Evolutionary conservation across 2,113 vertebrate genomes (phyloP).

Genomic region (Polypterus senegalus): DNA sequence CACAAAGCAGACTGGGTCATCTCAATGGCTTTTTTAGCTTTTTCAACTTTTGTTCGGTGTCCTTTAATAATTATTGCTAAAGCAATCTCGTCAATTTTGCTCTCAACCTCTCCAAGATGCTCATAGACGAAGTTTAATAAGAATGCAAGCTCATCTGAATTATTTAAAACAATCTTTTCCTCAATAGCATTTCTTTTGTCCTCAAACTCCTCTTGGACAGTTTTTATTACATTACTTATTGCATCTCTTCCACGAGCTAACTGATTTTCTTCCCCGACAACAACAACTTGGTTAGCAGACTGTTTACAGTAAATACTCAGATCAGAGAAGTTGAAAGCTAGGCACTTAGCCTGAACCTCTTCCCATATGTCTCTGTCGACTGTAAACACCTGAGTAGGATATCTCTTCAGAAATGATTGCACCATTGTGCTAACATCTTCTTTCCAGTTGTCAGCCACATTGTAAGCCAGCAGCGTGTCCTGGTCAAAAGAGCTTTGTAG

Average conservation of each 20-base stretch:
- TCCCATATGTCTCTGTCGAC: conserved; percentile 26
- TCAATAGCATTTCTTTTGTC: conserved; percentile 23
- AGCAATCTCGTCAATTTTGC: conserved; percentile 16
- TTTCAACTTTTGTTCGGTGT: conserved; percentile 18
- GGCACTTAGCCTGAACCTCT: conserved; percentile 9
- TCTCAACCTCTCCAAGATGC: conserved; percentile 17
- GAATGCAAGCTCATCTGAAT: conserved; percentile 23
- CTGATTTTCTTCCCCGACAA: conserved; percentile 20
- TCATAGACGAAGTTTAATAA: conserved; percentile 15
- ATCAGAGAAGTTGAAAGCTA: conserved; percentile 6
- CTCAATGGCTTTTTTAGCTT: conserved; percentile 19
- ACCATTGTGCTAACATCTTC: conserved; percentile 13
- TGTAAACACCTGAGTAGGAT: conserved; percentile 5
- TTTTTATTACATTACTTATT: conserved; percentile 17
- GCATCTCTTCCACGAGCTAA: conserved; percentile 5
- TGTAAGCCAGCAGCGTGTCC: conserved; percentile 18
- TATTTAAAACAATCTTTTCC: conserved; percentile 18
- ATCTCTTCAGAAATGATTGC: conserved; percentile 19
- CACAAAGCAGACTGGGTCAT: conserved; percentile 13
- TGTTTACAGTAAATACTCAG: conserved; percentile 14
- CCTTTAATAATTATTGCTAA: conserved; percentile 25
- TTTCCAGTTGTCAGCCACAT: conserved; percentile 27
- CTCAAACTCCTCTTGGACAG: conserved; percentile 19
- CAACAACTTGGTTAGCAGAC: conserved; percentile 11
- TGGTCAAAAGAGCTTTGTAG: conserved; percentile 22